Percentiles rank a stretch among this genome's conserved stretches.
phyloP scores from a whole-genome alignment of 2,113 vertebrate genomes.

The Synodontis membranacea region DNA sequence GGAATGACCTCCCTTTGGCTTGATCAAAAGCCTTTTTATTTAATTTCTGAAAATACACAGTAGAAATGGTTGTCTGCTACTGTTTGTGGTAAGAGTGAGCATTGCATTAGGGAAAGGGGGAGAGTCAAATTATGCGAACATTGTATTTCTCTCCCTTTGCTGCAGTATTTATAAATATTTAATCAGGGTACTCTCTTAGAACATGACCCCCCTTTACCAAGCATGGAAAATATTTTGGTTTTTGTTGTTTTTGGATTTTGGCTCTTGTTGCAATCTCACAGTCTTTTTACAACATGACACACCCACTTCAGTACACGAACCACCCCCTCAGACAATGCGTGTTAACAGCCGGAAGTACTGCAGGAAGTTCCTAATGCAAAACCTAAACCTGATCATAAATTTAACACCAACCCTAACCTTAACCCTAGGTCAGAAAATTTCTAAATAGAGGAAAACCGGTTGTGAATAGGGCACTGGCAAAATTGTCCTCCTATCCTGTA shows the following conservation, averaged over 20 bases:
- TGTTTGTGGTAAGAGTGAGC: slow-evolving; percentile 49
- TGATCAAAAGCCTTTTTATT: slow-evolving; percentile 82
- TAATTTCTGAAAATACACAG: slow-evolving; percentile 73
- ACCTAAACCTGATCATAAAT: too few species aligned
- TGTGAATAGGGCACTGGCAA: too few species aligned
- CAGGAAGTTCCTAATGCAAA: too few species aligned
- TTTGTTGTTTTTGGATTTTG: not conserved
- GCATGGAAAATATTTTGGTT: not conserved
- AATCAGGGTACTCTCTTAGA: slow-evolving; percentile 65
- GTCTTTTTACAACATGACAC: too few species aligned
- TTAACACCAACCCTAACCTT: too few species aligned
- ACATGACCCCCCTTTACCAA: slow-evolving; percentile 2
- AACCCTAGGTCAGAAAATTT: too few species aligned
- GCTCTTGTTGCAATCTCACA: too few species aligned
- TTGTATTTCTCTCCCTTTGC: slow-evolving; percentile 55
- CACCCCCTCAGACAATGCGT: too few species aligned
- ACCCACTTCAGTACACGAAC: too few species aligned
- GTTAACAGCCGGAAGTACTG: too few species aligned
- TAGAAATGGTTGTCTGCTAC: slow-evolving; percentile 60
- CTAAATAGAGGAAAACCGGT: too few species aligned
- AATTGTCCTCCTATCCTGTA: too few species aligned
- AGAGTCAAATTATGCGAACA: slow-evolving; percentile 66
- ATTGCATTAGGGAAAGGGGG: slow-evolving; percentile 52
- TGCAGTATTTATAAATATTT: slow-evolving; percentile 54
- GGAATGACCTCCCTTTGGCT: slow-evolving; percentile 84